These are phyloP conservation scores for Motacilla tschutschensis DNA, from an alignment of 2,113 vertebrate genomes.

Conservation along the genomic window DNA sequence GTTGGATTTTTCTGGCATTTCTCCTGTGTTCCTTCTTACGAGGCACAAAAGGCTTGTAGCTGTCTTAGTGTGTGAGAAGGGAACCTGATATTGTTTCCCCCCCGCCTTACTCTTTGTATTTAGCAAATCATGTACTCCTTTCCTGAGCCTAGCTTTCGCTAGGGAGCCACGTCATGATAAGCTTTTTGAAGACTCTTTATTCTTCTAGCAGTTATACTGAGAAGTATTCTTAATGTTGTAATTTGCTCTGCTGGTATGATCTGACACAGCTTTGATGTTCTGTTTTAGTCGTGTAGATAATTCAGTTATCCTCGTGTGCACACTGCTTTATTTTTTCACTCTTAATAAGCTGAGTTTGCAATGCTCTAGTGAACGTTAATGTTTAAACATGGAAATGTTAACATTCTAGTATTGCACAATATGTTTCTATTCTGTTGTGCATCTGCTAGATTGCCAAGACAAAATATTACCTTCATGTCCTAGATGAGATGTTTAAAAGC, in stretches of 20 bases:
- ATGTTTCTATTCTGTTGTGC: not conserved
- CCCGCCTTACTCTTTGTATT: accelerated
- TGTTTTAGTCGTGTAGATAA: not conserved
- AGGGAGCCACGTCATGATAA: not conserved
- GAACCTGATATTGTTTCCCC: not conserved
- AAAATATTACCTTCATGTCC: not conserved
- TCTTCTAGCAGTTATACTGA: not conserved
- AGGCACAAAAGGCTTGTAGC: not conserved
- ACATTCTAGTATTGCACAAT: not conserved
- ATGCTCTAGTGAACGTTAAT: not conserved
- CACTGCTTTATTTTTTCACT: not conserved
- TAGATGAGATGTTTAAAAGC: not conserved
- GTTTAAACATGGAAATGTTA: not conserved
- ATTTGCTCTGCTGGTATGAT: not conserved
- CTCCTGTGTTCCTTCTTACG: not conserved
- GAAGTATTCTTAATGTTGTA: not conserved
- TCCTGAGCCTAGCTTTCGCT: not conserved
- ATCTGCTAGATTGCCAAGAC: not conserved
- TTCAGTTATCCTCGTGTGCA: not conserved
- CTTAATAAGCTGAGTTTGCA: not conserved
- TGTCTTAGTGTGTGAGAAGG: not conserved
- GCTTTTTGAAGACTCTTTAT: not conserved
- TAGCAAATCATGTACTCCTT: not conserved
- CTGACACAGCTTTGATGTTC: not conserved
- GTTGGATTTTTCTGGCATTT: not conserved